Base-by-base conservation (phyloP, 1,140 invertebrate species). In the Aphaenogaster rudis region DNA sequence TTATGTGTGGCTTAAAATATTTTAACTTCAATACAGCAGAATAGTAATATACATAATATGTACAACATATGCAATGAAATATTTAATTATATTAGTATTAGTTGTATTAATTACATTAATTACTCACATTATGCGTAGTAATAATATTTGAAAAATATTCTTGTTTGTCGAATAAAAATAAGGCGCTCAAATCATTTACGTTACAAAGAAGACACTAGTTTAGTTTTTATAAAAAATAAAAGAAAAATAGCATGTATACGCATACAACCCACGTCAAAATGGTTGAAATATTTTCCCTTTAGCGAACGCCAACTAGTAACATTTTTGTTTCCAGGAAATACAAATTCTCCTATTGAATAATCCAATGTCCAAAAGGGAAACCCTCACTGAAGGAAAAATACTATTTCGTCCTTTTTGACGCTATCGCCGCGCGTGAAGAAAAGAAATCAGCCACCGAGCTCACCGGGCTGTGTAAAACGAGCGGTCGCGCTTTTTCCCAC, bases 401-500 rank as follows among this genome's bases (percentile, higher is more conserved):
- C 33, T 28, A n/a, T 15, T n/a, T 79, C 39, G 7, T 64, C 28
- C 28, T 50, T 61, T 63, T 66, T 66, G 59, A 66, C 11, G 45
- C 59, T 28, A 21, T 33, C 67, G 67, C 64, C 64, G 64, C 39
- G 64, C 42, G 80, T 72, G 69, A 84, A 84, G 52, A 71, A 84
- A 84, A 84, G 69, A 76, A 84, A 84, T 84, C 80, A 39, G 9
- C 77, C 45, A 50, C 36, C n/a, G 17, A 66, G 21, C 36, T 71
- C 28, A 9, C 63, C 52, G 54, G 54, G 61, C 42, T 9, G 61
- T n/a, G 61, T 61, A 59, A 87, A 86, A 88, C 71, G 61, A 76
- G 36, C 69, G 48, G 77, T 33, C 69, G 48, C 48, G 54, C 79
- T 93, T 93, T 92, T 92, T 93, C 81, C 21, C 87, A 52, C 33